These are phyloP conservation scores for Pseudorectes ferrugineus DNA, from an alignment of 2,113 vertebrate genomes.

Conservation along the genomic window DNA sequence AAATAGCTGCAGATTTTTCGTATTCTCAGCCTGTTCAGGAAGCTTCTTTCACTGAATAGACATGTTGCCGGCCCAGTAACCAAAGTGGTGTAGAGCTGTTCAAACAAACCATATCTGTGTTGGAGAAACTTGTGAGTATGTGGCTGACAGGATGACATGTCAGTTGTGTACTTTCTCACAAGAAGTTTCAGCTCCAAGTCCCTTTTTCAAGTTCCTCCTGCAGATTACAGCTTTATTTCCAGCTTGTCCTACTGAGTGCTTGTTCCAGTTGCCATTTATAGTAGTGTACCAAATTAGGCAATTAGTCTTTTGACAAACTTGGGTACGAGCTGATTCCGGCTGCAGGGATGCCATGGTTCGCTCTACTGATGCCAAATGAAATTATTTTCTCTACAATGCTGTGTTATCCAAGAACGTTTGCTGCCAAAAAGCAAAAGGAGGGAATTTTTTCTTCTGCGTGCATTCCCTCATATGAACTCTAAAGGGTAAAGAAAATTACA, in stretches of 20 bases:
- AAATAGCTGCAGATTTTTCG: not conserved
- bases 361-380: not conserved
- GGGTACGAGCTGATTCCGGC: not conserved
- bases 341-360: not conserved
- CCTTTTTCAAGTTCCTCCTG: not conserved
- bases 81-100: not conserved
- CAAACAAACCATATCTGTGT: not conserved
- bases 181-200: not conserved
- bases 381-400: not conserved
- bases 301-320: not conserved
- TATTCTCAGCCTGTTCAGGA: not conserved
- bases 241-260: not conserved
- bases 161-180: not conserved
- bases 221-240: not conserved
- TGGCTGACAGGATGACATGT: not conserved
- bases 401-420: not conserved
- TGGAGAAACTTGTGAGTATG: not conserved
- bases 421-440: not conserved
- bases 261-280: not conserved
- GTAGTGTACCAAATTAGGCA: not conserved
- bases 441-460: not conserved
- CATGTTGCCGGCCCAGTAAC: not conserved
- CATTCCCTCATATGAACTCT: not conserved
- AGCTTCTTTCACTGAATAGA: not conserved
- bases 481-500: not conserved